Conservation (phyloP, 2,888 invertebrate genomes). For the Trissoscelio sp. region DNA sequence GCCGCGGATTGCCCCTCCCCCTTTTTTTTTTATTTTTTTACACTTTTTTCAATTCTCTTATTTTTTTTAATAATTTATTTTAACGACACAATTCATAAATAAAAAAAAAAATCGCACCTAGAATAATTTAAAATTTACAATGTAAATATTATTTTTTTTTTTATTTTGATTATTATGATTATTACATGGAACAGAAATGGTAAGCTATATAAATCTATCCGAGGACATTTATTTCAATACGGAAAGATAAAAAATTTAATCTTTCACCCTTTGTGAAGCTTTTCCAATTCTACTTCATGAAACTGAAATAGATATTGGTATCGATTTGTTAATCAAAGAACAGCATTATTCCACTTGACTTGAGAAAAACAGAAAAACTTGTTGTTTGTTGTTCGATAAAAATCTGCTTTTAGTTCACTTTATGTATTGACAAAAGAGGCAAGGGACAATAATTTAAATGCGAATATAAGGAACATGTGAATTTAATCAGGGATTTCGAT, state of each 20-base stretch:
- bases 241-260: constrained; percentile 54
- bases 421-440: too few species aligned
- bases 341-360: constrained; percentile 40
- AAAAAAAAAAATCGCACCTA: too few species aligned
- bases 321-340: constrained; percentile 54
- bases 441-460: neutral
- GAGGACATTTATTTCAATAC: constrained; percentile 44
- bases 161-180: constrained; percentile 38
- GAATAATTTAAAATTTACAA: too few species aligned
- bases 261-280: constrained; percentile 41
- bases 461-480: neutral
- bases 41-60: neutral
- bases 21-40: neutral
- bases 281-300: constrained; percentile 41
- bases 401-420: constrained; percentile 14
- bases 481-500: constrained; percentile 7
- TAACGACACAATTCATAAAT: too few species aligned
- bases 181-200: constrained; percentile 22
- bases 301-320: constrained; percentile 56
- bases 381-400: constrained; percentile 22
- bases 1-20: neutral
- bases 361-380: constrained; percentile 37
- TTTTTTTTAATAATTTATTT: too few species aligned
- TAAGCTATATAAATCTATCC: constrained; percentile 19
- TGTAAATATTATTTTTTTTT: constrained; percentile 47